These are phyloP conservation scores for Cyprinus carpio DNA, from an alignment of 2,113 vertebrate genomes.

Conservation along the genomic window DNA sequence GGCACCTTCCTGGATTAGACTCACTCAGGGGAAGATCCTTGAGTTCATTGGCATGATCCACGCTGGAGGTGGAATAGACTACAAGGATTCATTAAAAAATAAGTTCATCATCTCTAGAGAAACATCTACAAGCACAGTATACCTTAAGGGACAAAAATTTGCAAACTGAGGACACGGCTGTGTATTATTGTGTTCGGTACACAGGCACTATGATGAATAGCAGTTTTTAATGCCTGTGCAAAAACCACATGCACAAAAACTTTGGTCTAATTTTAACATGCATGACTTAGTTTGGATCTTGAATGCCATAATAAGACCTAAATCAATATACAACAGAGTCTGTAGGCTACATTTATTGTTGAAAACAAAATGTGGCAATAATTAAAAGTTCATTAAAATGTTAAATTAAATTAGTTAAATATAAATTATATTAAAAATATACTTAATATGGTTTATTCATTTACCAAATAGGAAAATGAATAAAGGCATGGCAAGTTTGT, in stretches of 20 bases:
- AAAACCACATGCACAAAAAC: background rate
- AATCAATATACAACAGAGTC: background rate
- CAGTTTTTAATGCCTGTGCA: background rate
- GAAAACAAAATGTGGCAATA: background rate
- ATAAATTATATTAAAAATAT: no score
- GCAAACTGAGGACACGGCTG: slow-evolving; percentile 14
- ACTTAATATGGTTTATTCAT: no score
- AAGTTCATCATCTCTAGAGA: slow-evolving; percentile 48
- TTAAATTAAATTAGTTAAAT: no score
- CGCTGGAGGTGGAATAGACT: background rate
- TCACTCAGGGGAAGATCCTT: slow-evolving; percentile 2
- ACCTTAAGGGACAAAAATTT: slow-evolving; percentile 4
- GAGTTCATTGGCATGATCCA: background rate
- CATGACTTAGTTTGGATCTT: background rate
- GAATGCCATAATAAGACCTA: background rate
- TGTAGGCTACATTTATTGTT: background rate
- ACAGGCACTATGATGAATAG: background rate
- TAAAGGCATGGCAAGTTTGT: no score
- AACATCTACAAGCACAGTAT: slow-evolving; percentile 18
- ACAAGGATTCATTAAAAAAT: slow-evolving; percentile 33
- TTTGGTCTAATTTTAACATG: background rate
- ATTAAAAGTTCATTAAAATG: background rate
- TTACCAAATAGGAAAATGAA: no score
- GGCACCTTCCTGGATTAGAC: slow-evolving; percentile 13
- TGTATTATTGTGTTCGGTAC: slow-evolving; percentile 15